Evolutionary conservation across 2,797 vertebrate genomes (phyloP).

Genomic region (Miichthys miiuy): DNA sequence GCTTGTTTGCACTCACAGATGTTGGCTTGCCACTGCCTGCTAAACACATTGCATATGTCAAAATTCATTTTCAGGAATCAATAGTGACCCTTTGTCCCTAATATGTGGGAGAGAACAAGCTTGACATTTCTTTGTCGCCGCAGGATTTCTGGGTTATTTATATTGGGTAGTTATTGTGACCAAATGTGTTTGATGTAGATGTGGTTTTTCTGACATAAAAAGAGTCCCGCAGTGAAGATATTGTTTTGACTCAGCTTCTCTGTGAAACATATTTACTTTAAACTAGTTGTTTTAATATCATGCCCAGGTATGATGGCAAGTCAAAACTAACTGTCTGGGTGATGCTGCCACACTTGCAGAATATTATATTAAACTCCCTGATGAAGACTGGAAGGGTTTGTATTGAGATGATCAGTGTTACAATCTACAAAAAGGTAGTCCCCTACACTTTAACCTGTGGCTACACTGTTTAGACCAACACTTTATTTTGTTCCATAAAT

Average conservation of each 20-base stretch:
- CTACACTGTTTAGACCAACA: background rate
- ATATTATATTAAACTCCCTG: background rate
- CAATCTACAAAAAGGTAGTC: background rate
- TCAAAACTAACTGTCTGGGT: conserved; percentile 19
- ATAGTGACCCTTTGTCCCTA: conserved; percentile 65
- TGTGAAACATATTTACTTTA: background rate
- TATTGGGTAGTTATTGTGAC: conserved; percentile 35
- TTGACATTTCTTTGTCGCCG: conserved; percentile 40
- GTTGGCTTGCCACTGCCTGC: conserved; percentile 59
- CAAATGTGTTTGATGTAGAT: conserved; percentile 40
- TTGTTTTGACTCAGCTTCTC: conserved; percentile 19
- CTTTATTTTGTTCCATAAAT: background rate
- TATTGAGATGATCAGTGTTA: background rate
- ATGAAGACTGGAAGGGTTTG: conserved; percentile 3
- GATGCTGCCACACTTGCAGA: conserved; percentile 1
- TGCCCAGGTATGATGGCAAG: background rate
- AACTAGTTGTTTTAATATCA: conserved; percentile 11
- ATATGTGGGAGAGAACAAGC: conserved; percentile 45
- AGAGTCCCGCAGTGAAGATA: conserved; percentile 16
- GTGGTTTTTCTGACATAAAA: conserved; percentile 34
- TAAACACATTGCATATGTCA: conserved; percentile 66
- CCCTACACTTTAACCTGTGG: background rate
- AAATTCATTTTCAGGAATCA: conserved; percentile 65
- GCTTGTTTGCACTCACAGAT: conserved; percentile 62
- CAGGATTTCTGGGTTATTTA: conserved; percentile 33